These are phyloP conservation scores for Mus pahari DNA, from an alignment of 2,113 vertebrate species.

Conservation along the genomic window DNA sequence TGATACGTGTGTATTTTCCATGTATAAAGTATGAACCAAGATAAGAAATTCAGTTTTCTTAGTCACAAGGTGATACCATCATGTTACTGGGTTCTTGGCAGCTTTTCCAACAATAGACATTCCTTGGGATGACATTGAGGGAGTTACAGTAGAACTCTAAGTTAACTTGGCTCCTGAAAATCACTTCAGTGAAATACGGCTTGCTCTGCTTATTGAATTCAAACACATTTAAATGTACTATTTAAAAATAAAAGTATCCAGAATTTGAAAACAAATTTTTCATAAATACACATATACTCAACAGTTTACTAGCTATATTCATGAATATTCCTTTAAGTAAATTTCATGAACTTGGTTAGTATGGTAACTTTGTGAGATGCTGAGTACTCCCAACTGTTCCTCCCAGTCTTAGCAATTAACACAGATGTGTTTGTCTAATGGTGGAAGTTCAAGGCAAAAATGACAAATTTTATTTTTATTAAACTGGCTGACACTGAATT, in stretches of 20 bases:
- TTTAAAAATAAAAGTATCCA: neutral
- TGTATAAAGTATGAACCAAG: neutral
- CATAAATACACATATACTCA: neutral
- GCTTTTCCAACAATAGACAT: neutral
- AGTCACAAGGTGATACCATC: neutral
- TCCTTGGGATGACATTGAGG: neutral
- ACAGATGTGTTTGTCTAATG: neutral
- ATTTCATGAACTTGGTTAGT: constrained; percentile 10
- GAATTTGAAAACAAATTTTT: constrained; percentile 32
- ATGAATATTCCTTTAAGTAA: constrained; percentile 35
- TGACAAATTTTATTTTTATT: constrained; percentile 5
- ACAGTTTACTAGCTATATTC: constrained; percentile 2
- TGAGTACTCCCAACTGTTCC: neutral
- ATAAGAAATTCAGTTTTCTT: constrained; percentile 22
- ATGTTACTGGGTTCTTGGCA: neutral
- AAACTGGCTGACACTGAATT: constrained; percentile 9
- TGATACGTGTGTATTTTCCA: neutral
- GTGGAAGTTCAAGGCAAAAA: neutral
- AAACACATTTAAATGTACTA: neutral
- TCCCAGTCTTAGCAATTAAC: neutral
- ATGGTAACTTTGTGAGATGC: neutral
- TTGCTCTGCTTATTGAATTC: neutral
- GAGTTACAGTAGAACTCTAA: neutral
- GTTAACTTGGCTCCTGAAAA: constrained; percentile 25
- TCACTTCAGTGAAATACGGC: neutral